These are phyloP conservation scores for Trichosurus vulpecula DNA, from an alignment of 2,797 vertebrate genomes.

Conservation along the genomic window DNA sequence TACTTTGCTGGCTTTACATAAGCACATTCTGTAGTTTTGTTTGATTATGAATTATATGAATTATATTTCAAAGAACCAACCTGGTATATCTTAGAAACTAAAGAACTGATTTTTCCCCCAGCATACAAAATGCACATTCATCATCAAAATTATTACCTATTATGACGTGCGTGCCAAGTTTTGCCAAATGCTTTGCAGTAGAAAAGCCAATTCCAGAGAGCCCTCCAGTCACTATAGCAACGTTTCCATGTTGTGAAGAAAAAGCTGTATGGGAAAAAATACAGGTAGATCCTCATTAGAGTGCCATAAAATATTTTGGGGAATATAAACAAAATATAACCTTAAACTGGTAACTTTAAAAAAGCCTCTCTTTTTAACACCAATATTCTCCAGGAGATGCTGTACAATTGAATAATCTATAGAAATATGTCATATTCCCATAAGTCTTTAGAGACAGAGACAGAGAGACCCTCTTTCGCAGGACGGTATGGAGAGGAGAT, in stretches of 20 bases:
- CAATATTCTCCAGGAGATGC: neutral
- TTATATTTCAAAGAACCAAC: neutral
- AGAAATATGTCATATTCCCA: neutral
- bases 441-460: neutral
- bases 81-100: neutral
- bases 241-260: slow-evolving; percentile 89
- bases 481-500: neutral
- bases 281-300: slow-evolving; percentile 29
- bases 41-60: neutral
- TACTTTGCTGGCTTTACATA: neutral
- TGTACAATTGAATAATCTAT: neutral
- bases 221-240: slow-evolving; percentile 95
- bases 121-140: neutral
- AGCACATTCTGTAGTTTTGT: neutral
- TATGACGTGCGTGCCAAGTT: slow-evolving; percentile 93
- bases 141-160: slow-evolving; percentile 87
- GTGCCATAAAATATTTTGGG: neutral
- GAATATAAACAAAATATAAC: neutral
- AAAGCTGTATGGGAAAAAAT: slow-evolving; percentile 85
- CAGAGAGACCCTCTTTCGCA: neutral
- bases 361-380: neutral
- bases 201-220: slow-evolving; percentile 93
- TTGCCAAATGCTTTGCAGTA: slow-evolving; percentile 89
- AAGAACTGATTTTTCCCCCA: neutral
- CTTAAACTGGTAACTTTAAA: neutral